Base-by-base conservation (phyloP, 2,797 vertebrate genomes). In the Lacerta viridis region DNA sequence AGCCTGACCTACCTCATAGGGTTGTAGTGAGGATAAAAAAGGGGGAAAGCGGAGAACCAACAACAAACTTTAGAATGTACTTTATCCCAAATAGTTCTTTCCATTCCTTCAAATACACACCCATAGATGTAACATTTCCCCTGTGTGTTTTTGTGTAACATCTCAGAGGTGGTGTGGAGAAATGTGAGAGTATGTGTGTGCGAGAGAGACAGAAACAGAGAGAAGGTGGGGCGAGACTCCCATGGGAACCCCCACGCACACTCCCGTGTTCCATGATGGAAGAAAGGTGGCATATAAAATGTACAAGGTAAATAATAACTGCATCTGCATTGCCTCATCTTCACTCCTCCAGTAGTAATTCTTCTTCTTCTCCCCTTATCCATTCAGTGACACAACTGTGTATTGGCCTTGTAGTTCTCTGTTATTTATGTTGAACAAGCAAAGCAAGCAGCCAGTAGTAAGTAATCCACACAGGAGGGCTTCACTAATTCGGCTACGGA, bases 271-370 rank as follows among this genome's bases (percentile, higher is more conserved):
- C 29, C 41, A 33, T 86, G 18, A 18, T 39, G n/a, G 17, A 74
- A 72, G n/a, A 72, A 72, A 72, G 33, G 5, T 36, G 15, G 33
- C 18, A 71, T 71, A 74, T 74, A 39, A 13, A 41, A 23, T 64
- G 41, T 11, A 64, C n/a, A n/a, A 76, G 29, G 66, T 64, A 43
- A 85, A 64, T 64, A 64, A 85, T n/a, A 85, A 72, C 43, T 83
- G n/a, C 61, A 20, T 43, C n/a, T 76, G 29, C 27, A 76, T 41
- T 11, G 23, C 23, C 29, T 50, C 15, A 29, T 50, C 43, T 46
- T 39, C 50, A 5, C 69, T 23, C 27, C 20, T 41, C 17, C 33
- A 72, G 29, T 69, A 71, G 33, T 87, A 36, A 20, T 20, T 74
- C 43, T 72, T 75, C 1, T 15, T 18, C 1, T 15, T 18, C 18